Percentiles rank a stretch among this genome's conserved stretches.
These are phyloP conservation scores for Lathamus discolor DNA, from an alignment of 2,113 vertebrate species.

Conservation along the genomic window DNA sequence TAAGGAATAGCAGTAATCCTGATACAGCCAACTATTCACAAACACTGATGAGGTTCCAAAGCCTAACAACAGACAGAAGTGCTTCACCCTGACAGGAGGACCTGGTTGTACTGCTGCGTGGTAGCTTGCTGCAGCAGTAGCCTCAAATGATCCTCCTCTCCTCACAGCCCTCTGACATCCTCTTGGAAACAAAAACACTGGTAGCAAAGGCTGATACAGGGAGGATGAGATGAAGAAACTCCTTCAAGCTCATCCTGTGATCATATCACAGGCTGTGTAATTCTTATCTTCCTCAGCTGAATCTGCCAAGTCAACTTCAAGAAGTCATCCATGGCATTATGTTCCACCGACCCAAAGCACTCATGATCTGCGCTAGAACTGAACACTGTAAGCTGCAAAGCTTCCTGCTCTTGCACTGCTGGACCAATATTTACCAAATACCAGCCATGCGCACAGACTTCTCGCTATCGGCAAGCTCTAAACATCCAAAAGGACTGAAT, in stretches of 20 bases:
- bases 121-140: not conserved
- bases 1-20: not conserved
- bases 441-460: not conserved
- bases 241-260: not conserved
- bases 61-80: not conserved
- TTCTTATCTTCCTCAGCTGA: not conserved
- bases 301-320: not conserved
- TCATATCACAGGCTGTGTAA: rapidly evolving
- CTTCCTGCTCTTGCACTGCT: not conserved
- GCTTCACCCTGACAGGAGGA: not conserved
- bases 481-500: not conserved
- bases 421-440: not conserved
- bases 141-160: not conserved
- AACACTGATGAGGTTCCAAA: not conserved
- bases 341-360: not conserved
- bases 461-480: not conserved
- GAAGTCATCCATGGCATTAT: not conserved
- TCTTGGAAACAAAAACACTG: not conserved
- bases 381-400: not conserved
- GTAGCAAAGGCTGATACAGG: not conserved
- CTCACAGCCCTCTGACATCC: not conserved
- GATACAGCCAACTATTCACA: not conserved
- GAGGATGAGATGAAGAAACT: not conserved
- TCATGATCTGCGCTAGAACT: not conserved
- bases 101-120: not conserved